phyloP scores from a whole-genome alignment of 2,797 vertebrate genomes.

The Coilia nasus region DNA sequence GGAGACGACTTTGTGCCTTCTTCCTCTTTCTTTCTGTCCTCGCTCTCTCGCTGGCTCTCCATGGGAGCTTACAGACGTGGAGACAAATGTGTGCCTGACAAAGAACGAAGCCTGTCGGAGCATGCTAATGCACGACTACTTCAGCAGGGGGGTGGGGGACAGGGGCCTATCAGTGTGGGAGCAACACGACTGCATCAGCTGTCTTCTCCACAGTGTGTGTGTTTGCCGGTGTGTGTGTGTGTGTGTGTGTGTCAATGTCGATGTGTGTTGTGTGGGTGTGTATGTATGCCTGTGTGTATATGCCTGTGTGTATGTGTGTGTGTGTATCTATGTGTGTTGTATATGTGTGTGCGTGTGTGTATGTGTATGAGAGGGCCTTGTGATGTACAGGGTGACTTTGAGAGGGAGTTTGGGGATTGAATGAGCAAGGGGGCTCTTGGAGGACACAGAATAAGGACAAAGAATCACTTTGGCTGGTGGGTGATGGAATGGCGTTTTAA shows the following conservation, averaged over 20 bases:
- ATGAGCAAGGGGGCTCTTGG: background rate
- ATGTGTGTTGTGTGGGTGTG: slow-evolving; percentile 2
- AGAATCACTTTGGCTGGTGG: slow-evolving; percentile 2
- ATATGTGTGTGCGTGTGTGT: background rate
- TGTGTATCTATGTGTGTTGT: background rate
- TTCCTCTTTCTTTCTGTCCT: background rate
- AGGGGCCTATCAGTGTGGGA: slow-evolving; percentile 11
- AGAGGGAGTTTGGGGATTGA: background rate
- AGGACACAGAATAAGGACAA: background rate
- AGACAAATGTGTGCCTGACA: background rate
- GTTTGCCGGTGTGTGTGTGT: background rate
- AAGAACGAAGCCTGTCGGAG: slow-evolving; percentile 42
- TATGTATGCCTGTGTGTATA: background rate
- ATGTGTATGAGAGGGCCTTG: background rate
- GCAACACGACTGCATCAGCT: slow-evolving; percentile 39
- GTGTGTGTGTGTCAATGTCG: background rate
- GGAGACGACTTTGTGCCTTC: background rate
- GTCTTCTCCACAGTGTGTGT: background rate
- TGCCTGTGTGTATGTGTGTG: background rate
- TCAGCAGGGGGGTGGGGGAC: slow-evolving; percentile 25
- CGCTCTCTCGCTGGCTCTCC: background rate
- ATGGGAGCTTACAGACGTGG: background rate
- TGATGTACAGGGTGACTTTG: slow-evolving; percentile 24
- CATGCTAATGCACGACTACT: slow-evolving; percentile 48
- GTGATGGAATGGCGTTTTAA: background rate